A percentile compares a stretch with the other conserved stretches of the same genome.
Conservation (phyloP, 2,113 vertebrate species). For the Cyanoramphus novaezelandiae region DNA sequence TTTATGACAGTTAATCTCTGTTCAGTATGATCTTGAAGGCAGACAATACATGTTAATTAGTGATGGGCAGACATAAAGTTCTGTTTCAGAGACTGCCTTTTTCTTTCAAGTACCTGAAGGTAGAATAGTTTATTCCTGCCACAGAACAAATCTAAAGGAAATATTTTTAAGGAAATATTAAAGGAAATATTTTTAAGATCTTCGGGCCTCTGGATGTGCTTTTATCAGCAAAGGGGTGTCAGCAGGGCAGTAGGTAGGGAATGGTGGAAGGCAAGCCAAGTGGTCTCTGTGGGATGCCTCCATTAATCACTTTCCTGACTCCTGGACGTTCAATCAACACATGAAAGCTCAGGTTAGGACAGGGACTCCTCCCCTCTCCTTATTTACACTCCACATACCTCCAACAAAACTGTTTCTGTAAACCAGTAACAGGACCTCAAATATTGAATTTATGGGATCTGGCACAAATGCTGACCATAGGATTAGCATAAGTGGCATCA, state of each 20-base stretch:
- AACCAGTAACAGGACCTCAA: not conserved
- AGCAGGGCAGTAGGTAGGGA: not conserved
- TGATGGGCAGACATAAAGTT: not conserved
- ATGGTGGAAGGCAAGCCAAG: not conserved
- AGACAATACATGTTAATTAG: not conserved
- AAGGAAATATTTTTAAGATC: not conserved
- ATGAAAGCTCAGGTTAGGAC: not conserved
- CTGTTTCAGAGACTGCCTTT: not conserved
- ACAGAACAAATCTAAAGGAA: not conserved
- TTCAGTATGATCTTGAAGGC: rapidly evolving
- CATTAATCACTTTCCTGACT: not conserved
- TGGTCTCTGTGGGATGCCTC: not conserved
- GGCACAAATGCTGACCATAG: not conserved
- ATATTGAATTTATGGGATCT: not conserved
- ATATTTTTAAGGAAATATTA: not conserved
- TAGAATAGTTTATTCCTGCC: not conserved
- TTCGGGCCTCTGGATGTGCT: not conserved
- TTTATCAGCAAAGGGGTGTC: not conserved
- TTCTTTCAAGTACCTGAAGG: not conserved
- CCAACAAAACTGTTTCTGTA: not conserved
- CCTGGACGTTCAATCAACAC: not conserved
- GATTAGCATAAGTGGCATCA: not conserved
- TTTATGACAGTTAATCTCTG: not conserved
- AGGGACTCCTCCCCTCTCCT: not conserved
- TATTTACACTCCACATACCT: not conserved